Base-by-base conservation (phyloP, 1,140 invertebrate species). In the Thereuonema tuberculata region DNA sequence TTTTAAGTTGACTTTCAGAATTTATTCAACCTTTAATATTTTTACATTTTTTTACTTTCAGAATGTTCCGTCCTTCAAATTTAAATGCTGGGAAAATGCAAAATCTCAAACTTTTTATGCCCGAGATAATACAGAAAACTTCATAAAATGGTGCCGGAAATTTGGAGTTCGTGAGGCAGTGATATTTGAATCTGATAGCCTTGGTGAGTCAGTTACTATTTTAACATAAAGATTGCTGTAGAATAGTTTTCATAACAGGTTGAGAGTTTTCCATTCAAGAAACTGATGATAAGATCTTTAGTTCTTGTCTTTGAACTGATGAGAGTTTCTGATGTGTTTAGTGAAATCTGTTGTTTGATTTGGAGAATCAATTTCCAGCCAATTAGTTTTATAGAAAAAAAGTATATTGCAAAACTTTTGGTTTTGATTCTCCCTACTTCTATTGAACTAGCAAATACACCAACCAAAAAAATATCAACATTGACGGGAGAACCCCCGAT, bases 51-150 rank as follows among this genome's bases (percentile, higher is more conserved):
- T 61, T 20, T 65, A 14, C 37, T 60, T 29, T 59, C 12, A 62
- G 60, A 29, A 29, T 56, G 66, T 66, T 29, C 63, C 62, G n/a
- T 37, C 65, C 14, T 64, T 66, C 56, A 62, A 61, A 27, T 67
- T 83, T 23, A 80, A 84, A 61, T 87, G 83, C 70, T 89, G 86
- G 81, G 84, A 87, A 74, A 84, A 83, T 59, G 89, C 89, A 17
- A 73, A 75, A 62, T 68, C 75, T 1, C 69, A 72, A 61, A 89
- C 87, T 64, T 96, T 94, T 76, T 92, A 89, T 69, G 87, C 89
- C 0, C 77, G 92, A 23, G 92, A 96, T 74, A 95, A 95, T 73
- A 86, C 92, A 67, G 87, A 89, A 67, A 93, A 93, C 75, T 96
- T 94, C 72, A 86, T 95, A 64, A 83, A 84, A 62, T 96, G 93